A percentile compares a stretch with the other conserved stretches of the same genome.
Conservation (phyloP, 2,797 vertebrate species). For the Streptopelia turtur region DNA sequence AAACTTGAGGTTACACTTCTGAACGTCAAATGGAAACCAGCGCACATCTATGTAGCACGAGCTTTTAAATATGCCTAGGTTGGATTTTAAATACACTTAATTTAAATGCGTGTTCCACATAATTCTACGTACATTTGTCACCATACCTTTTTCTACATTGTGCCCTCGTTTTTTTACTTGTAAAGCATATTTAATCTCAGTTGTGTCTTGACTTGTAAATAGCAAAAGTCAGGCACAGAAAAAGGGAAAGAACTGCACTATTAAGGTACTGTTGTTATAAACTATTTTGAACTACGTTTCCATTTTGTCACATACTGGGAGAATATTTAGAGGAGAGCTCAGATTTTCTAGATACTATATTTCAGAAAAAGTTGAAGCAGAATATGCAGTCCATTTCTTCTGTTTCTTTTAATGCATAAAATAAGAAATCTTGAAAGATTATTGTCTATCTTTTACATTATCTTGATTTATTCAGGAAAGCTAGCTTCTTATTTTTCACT, state of each 20-base stretch:
- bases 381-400: not conserved
- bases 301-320: not conserved
- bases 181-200: not conserved
- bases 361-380: conserved; percentile 3
- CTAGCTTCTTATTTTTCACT: not conserved
- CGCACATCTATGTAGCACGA: conserved; percentile 93
- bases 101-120: not conserved
- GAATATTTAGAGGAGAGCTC: not conserved
- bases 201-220: not conserved
- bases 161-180: not conserved
- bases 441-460: not conserved
- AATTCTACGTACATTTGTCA: not conserved
- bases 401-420: not conserved
- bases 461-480: not conserved
- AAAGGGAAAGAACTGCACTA: not conserved
- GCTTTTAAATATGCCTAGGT: conserved; percentile 92
- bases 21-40: conserved; percentile 97
- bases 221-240: not conserved
- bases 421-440: not conserved
- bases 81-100: not conserved
- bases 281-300: not conserved
- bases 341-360: not conserved
- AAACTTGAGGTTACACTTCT: conserved; percentile 94
- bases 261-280: not conserved
- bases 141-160: not conserved